Evolutionary conservation across 2,113 vertebrate species (phyloP), one percentile per base, ranked within the genome.

Genomic region (Pterocles burchelli): DNA sequence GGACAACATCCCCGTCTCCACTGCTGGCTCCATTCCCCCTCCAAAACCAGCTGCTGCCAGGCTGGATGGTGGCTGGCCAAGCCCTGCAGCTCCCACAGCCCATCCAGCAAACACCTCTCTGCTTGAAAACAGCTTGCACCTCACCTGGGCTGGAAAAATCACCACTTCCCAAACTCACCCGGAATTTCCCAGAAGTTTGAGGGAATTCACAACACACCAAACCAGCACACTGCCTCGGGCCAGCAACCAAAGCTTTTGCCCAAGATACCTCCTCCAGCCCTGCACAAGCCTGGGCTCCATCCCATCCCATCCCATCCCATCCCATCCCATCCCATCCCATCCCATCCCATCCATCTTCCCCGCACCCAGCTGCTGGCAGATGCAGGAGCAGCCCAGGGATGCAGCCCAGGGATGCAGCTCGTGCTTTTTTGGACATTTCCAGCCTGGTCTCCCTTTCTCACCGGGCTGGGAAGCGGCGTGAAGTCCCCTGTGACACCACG

Each of bases 401-500:
- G 71, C 54, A 85, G 58, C 13, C 1, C 1, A 38, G 38, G 38
- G 73, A 89, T 73, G 71, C 54, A 85, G 58, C 13, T 1, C 1
- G 33, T 86, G 75, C 22, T 86, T 92, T 92, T 94, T 67, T 51
- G 72, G 72, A 74, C 2, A 0, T 94, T 96, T 94, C 96, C 92
- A 94, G 58, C 61, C 66, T 7, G 13, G 57, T 57, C 57, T 96
- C 82, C 79, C 52, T 93, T 95, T 96, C 92, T 96, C 77, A 93
- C 90, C 7, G 22, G 83, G 80, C 67, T 0, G 85, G 89, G 87
- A 97, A 95, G 77, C 17, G 5, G 93, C 2, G 96, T 96, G 96
- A 96, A 97, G 87, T 96, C 95, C 96, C 95, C 94, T 96, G 68
- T 6, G 33, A 93, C 73, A 96, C 92, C 96, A 95, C 94, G 26